Base-by-base conservation (phyloP, 2,113 vertebrate genomes). In the Elaphurus davidianus region DNA sequence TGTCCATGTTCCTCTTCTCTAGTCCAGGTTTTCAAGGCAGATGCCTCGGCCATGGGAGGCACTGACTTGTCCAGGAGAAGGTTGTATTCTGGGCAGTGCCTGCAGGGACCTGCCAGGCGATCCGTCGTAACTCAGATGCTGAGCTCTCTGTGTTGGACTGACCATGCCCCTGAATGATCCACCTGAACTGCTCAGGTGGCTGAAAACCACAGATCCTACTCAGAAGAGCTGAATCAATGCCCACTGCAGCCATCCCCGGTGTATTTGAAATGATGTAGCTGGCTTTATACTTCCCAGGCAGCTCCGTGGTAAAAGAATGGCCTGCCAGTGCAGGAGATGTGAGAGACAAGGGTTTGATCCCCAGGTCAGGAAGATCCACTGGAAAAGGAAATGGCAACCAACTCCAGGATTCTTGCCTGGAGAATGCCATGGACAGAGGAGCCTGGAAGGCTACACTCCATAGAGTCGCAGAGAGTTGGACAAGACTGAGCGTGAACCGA, bases 11-110 rank as follows among this genome's bases (percentile, higher is more conserved):
- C 60, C 82, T 89, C 62, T 43, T 45, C 30, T 78, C 89, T 33
- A 36, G 47, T 47, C 21, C 40, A 28, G 55, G 43, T 78, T 74
- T 88, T 21, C 59, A 57, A 59, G 91, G 86, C 91, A 97, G 86
- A 93, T 91, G 57, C 40, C n/a, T 17, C 6, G 1, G 59, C 50
- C 40, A 60, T 19, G 67, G 57, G 55, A 27, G 64, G 10, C 0
- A 0, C 0, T n/a, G 83, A 71, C 60, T 76, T 50, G 94, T 40
- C 55, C 27, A 17, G 10, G 13, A 54, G 60, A 82, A 96, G 30
- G 6, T 0, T 74, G n/a, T 21, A 28, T 64, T 96, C 64, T 87
- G 87, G 88, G 47, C 12, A 83, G 28, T n/a, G 23, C 52, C 21
- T 21, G 8, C 5, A 15, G 62, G 67, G 79, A 88, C 50, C 17